Base-by-base conservation (phyloP, 1,140 invertebrate species). In the Bombus waltoni region DNA sequence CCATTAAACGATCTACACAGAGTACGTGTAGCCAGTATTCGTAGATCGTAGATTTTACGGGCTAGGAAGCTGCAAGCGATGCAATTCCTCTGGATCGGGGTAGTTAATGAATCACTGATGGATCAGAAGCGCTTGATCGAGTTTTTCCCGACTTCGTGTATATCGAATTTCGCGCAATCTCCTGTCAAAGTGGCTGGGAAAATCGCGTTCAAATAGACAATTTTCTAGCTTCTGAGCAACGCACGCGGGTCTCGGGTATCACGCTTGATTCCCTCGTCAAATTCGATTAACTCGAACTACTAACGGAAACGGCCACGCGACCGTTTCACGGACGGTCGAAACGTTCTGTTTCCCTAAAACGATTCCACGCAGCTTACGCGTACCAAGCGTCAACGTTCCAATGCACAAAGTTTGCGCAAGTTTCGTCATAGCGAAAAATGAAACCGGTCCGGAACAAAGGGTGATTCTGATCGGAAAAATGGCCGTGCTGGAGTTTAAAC, bases 201-300 rank as follows among this genome's bases (percentile, higher is more conserved):
- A 83, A 83, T 83, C 59, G 35, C 18, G 59, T 66, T 44, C 72
- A 76, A 76, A 83, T 76, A 83, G 73, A 83, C 81, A 44, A 66
- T 66, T 83, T 83, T 57, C 80, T 47, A 44, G 70, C 42, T 62
- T 3, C 73, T 22, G 28, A 35, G 6, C 15, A 15, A 62, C 59
- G 22, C 72, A 4, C 13, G 32, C 25, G 57, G 13, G 13, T 25
- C 32, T 11, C 18, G 59, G 40, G 35, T 66, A 73, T 53, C 66
- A 32, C 59, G 28, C 81, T 68, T 53, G 71, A 76, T 59, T 40
- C 47, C 66, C 35, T 32, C 44, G 82, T 38, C 75, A 77, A 79
- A 84, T 71, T 84, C 82, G 82, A 84, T 84, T 84, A 79, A 71
- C 65, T 18, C 44, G 65, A 75, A 42, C 47, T 65, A 42, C 75